Evolutionary conservation across 2,888 invertebrate species (phyloP).

Genomic region (Pimpla rufipes): DNA sequence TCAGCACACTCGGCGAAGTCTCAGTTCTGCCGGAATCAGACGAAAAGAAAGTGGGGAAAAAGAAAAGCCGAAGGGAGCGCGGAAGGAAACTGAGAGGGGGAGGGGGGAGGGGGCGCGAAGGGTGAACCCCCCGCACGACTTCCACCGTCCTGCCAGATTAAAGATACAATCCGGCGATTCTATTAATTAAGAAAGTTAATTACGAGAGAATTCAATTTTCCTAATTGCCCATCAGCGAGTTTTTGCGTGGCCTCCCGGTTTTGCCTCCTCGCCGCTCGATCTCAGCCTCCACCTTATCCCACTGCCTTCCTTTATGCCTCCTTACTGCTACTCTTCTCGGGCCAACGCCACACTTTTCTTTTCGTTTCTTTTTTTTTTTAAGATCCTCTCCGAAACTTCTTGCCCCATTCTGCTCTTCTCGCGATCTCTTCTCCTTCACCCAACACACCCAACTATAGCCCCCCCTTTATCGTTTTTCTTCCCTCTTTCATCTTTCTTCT

Average conservation of each 20-base stretch:
- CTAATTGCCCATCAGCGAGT: conserved; percentile 80
- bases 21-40: conserved; percentile 56
- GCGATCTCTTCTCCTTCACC: conserved; percentile 41
- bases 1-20: conserved; percentile 53
- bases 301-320: conserved; percentile 33
- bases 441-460: conserved; percentile 29
- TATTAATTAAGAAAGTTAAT: conserved; percentile 82
- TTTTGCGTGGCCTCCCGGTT: conserved; percentile 65
- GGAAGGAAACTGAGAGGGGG: background rate
- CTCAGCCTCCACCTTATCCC: conserved; percentile 41
- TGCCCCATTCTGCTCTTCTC: conserved; percentile 52
- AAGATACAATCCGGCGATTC: conserved; percentile 80
- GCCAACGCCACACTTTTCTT: conserved; percentile 39
- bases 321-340: conserved; percentile 29
- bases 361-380: conserved; percentile 41
- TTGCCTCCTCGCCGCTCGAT: conserved; percentile 30
- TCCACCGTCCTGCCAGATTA: conserved; percentile 76
- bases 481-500: background rate
- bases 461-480: conserved; percentile 36
- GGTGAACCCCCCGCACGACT: conserved; percentile 71
- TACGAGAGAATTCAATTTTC: conserved; percentile 80
- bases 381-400: conserved; percentile 46
- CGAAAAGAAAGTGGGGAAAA: conserved; percentile 44
- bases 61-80: conserved; percentile 21
- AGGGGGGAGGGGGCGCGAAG: background rate